Evolutionary conservation across 2,888 invertebrate species (phyloP).

Genomic region (Lycaena phlaeas): DNA sequence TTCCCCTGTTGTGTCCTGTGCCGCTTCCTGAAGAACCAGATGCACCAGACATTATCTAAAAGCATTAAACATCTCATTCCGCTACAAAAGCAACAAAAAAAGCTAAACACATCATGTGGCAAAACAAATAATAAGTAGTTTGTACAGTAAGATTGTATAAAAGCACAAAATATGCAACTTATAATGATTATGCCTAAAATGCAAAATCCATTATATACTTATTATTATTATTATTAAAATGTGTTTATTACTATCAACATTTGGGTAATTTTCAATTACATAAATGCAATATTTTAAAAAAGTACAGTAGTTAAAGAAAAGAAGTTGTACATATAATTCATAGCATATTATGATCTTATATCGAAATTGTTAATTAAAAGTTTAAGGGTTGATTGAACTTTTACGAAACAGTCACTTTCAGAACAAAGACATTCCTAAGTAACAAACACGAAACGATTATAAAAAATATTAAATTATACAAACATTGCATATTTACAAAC

Average conservation of each 20-base stretch:
- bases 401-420: slow-evolving; percentile 15
- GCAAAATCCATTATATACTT: no score
- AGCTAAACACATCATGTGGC: slow-evolving; percentile 6
- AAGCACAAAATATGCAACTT: no score
- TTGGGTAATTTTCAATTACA: no score
- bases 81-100: slow-evolving; percentile 19
- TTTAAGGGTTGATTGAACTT: slow-evolving; percentile 6
- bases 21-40: slow-evolving; percentile 74
- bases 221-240: no score
- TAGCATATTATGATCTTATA: no score
- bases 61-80: slow-evolving; percentile 52
- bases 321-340: no score
- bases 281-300: no score
- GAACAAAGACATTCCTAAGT: slow-evolving; percentile 49
- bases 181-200: no score
- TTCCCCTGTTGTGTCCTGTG: slow-evolving; percentile 76
- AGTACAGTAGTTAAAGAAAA: no score
- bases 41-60: slow-evolving; percentile 76
- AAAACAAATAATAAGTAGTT: not conserved
- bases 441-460: slow-evolving; percentile 17
- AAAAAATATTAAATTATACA: slow-evolving; percentile 21
- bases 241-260: no score
- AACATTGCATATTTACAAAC: slow-evolving; percentile 22
- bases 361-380: not conserved
- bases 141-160: no score